Percentiles rank a stretch among this genome's conserved stretches.
Evolutionary conservation across 2,888 invertebrate species (phyloP).

Genomic region (Cephus spinipes): DNA sequence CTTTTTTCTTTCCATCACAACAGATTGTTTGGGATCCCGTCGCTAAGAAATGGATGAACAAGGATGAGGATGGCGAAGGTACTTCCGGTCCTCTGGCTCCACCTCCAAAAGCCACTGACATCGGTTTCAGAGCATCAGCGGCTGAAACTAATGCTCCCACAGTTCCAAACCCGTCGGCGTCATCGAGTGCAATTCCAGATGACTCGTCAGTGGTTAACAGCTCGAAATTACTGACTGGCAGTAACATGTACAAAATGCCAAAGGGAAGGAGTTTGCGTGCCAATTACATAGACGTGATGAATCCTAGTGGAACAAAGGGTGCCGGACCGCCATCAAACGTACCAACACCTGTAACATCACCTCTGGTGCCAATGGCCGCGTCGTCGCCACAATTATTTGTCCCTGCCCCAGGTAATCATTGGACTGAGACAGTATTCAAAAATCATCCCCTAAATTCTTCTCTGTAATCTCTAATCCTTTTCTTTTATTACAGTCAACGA

Average conservation of each 20-base stretch:
- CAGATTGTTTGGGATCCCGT: conserved; percentile 94
- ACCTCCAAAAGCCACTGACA: conserved; percentile 78
- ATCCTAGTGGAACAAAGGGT: conserved; percentile 73
- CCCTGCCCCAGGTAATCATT: conserved; percentile 68
- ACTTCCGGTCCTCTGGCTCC: conserved; percentile 73
- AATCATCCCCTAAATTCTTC: neutral
- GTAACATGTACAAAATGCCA: conserved; percentile 85
- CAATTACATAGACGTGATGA: conserved; percentile 89
- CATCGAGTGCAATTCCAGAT: conserved; percentile 23
- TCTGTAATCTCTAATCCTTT: neutral
- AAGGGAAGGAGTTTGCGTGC: conserved; percentile 78
- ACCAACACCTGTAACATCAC: conserved; percentile 64
- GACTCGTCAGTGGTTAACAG: conserved; percentile 38
- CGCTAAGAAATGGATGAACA: conserved; percentile 88
- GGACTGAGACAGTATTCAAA: neutral
- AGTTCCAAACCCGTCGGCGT: conserved; percentile 46
- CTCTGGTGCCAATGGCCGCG: conserved; percentile 64
- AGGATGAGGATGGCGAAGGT: conserved; percentile 77
- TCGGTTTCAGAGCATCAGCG: conserved; percentile 51
- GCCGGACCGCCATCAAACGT: conserved; percentile 50
- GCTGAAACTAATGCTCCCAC: conserved; percentile 18
- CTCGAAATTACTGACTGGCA: conserved; percentile 58
- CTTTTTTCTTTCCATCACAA: neutral
- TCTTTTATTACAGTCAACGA: conserved; percentile 62
- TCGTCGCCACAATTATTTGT: conserved; percentile 70